phyloP scores from a whole-genome alignment of 2,113 vertebrate genomes.

The Rafetus swinhoei region DNA sequence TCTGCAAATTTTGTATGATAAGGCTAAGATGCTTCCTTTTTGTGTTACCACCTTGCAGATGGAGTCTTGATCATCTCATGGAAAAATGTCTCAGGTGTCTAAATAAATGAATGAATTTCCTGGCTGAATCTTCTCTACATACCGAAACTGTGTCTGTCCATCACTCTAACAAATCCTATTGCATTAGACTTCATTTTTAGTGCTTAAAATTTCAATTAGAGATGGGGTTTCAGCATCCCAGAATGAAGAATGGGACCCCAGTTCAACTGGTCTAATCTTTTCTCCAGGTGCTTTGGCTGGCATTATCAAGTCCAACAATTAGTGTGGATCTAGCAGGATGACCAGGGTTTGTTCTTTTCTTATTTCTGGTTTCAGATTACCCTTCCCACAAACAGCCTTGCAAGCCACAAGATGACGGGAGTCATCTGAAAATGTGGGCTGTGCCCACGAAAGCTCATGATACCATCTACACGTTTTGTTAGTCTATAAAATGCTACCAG shows the following conservation, averaged over 20 bases:
- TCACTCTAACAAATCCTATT: not conserved
- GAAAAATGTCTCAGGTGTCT: not conserved
- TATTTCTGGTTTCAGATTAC: not conserved
- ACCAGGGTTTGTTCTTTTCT: accelerated
- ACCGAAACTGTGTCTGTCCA: not conserved
- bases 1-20: not conserved
- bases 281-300: not conserved
- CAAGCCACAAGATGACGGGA: not conserved
- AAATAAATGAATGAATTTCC: not conserved
- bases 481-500: too few species aligned
- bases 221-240: not conserved
- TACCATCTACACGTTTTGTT: too few species aligned
- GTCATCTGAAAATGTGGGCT: too few species aligned
- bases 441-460: too few species aligned
- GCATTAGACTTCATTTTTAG: not conserved
- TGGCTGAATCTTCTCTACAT: not conserved
- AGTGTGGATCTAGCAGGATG: not conserved
- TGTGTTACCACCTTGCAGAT: not conserved
- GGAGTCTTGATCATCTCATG: not conserved
- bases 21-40: not conserved
- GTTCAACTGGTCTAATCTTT: not conserved
- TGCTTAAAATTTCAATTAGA: not conserved
- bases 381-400: not conserved
- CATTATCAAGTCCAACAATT: not conserved
- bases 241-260: not conserved